Evolutionary conservation across 2,797 vertebrate genomes (phyloP).

Genomic region (Podarcis siculus): DNA sequence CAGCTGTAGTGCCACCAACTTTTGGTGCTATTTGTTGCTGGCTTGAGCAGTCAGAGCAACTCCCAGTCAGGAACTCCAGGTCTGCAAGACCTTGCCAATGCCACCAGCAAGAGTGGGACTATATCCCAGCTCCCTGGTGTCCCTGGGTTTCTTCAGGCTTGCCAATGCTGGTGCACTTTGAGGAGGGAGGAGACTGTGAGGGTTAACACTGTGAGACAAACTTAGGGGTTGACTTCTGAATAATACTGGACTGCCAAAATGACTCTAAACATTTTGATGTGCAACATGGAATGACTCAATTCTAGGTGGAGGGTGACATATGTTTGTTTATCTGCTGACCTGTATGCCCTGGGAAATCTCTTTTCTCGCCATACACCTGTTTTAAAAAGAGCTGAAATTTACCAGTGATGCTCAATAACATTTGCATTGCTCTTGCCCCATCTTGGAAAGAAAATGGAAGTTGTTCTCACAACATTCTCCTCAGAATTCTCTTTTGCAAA

Average conservation of each 20-base stretch:
- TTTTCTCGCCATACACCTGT: neutral
- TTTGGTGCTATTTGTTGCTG: neutral
- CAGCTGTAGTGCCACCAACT: neutral
- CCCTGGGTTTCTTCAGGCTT: neutral
- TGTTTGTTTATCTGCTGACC: neutral
- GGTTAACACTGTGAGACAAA: neutral
- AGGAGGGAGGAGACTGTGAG: neutral
- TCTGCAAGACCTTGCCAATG: neutral
- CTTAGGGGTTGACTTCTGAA: neutral
- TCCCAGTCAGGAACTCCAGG: neutral
- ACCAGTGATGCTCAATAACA: neutral
- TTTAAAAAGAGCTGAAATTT: neutral
- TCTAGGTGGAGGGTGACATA: neutral
- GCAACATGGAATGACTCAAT: neutral
- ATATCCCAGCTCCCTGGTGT: neutral
- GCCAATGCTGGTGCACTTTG: neutral
- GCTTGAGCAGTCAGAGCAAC: neutral
- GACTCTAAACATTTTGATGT: neutral
- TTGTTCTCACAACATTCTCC: neutral
- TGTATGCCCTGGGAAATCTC: neutral
- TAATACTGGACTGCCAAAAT: neutral
- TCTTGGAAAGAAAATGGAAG: neutral
- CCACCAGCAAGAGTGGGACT: neutral
- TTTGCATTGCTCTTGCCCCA: neutral
- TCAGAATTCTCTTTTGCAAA: neutral